phyloP scores from a whole-genome alignment of 1,140 invertebrate genomes.

The Drosophila carrolli region DNA sequence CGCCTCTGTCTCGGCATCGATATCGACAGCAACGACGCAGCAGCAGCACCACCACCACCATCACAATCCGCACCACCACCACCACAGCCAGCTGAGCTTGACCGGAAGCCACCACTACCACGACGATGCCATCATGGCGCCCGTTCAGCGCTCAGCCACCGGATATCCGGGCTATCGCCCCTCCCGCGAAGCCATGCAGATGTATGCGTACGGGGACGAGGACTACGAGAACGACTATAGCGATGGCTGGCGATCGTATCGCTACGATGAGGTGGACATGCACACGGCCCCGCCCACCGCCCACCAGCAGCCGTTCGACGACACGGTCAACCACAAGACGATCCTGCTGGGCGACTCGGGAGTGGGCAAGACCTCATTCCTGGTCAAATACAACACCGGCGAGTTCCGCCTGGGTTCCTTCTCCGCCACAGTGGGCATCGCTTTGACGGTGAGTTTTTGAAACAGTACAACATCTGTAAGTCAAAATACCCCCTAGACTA shows the following conservation, averaged over 20 bases:
- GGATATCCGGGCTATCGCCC: conserved; percentile 92
- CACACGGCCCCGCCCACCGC: conserved; percentile 48
- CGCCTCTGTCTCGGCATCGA: conserved; percentile 32
- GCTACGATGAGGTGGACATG: conserved; percentile 82
- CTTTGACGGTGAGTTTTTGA: conserved; percentile 88
- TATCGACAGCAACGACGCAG: conserved; percentile 27
- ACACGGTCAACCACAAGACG: conserved; percentile 82
- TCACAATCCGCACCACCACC: conserved; percentile 58
- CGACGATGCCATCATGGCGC: conserved; percentile 74
- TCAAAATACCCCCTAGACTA: background rate
- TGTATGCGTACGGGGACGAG: conserved; percentile 80
- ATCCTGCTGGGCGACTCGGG: conserved; percentile 93
- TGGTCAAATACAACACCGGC: conserved; percentile 98
- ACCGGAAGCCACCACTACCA: conserved; percentile 79
- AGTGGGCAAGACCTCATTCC: conserved; percentile 96
- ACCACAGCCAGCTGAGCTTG: conserved; percentile 70
- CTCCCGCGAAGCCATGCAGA: conserved; percentile 88
- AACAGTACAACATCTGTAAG: background rate
- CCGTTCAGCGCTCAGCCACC: conserved; percentile 87
- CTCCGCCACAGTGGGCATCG: conserved; percentile 97
- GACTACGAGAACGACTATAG: conserved; percentile 68
- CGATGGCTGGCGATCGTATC: conserved; percentile 84
- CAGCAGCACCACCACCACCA: conserved; percentile 45
- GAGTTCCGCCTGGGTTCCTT: conserved; percentile 96
- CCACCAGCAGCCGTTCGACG: conserved; percentile 72